phyloP scores from a whole-genome alignment of 2,113 vertebrate species.

The Albula glossodonta region DNA sequence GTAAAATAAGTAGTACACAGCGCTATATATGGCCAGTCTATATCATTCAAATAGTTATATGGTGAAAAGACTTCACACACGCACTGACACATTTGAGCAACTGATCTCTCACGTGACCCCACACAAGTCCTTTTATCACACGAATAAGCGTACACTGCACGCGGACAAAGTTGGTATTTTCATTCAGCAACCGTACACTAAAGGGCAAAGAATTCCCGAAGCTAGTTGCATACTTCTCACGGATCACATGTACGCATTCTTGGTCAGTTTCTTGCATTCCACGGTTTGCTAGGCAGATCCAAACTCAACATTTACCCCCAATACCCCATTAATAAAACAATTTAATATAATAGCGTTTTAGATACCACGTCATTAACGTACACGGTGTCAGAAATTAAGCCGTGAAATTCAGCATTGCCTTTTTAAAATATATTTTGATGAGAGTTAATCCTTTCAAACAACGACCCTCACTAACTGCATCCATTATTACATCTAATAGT shows the following conservation, averaged over 20 bases:
- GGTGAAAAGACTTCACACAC: not conserved
- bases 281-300: not conserved
- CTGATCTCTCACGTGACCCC: slow-evolving; percentile 3
- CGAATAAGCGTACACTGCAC: not conserved
- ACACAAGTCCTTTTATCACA: not conserved
- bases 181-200: slow-evolving; percentile 23
- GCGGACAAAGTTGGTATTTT: slow-evolving; percentile 14
- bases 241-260: slow-evolving; percentile 16
- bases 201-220: slow-evolving; percentile 13
- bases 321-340: not conserved
- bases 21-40: not conserved
- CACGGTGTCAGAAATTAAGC: not conserved
- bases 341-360: slow-evolving; percentile 15
- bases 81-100: not conserved
- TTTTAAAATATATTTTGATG: not conserved
- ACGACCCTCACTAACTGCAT: not conserved
- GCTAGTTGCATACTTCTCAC: not conserved
- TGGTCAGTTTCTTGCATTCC: slow-evolving; percentile 24
- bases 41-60: not conserved
- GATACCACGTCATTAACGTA: not conserved
- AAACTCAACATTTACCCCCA: slow-evolving; percentile 3
- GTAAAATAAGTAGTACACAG: not conserved
- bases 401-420: not conserved
- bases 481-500: not conserved
- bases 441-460: not conserved